Evolutionary conservation across 2,888 invertebrate genomes (phyloP).

Genomic region (Anthophora plumipes): DNA sequence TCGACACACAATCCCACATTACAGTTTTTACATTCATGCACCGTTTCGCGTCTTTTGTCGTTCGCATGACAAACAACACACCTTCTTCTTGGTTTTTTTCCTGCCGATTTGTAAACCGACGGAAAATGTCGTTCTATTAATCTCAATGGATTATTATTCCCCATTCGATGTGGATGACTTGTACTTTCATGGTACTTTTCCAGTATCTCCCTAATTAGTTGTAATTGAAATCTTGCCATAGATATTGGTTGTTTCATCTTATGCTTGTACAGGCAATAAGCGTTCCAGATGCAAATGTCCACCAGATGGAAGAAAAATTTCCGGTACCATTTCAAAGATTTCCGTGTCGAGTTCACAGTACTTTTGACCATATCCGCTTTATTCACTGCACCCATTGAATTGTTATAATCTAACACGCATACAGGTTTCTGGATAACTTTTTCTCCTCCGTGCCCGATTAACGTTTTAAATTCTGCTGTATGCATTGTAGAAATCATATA

Average conservation of each 20-base stretch:
- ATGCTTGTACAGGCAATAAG: constrained; percentile 46
- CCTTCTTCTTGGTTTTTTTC: constrained; percentile 28
- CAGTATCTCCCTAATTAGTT: background rate
- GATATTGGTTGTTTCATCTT: constrained; percentile 46
- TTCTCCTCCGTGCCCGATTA: constrained; percentile 40
- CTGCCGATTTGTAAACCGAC: constrained; percentile 10
- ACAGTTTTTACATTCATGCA: constrained; percentile 23
- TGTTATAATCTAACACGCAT: too few species aligned
- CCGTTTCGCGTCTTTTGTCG: constrained; percentile 28
- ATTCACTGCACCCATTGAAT: too few species aligned
- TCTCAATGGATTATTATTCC: constrained; percentile 18
- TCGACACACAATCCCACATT: constrained; percentile 27
- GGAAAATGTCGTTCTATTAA: constrained; percentile 21
- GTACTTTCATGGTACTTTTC: constrained; percentile 10
- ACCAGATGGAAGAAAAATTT: constrained; percentile 57
- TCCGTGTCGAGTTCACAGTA: too few species aligned
- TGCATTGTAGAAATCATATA: constrained; percentile 41
- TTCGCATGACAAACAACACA: constrained; percentile 27
- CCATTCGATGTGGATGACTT: constrained; percentile 14
- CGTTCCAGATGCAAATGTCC: constrained; percentile 58
- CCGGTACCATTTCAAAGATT: too few species aligned
- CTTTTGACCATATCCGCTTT: too few species aligned
- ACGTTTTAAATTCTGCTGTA: constrained; percentile 33
- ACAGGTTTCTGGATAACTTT: constrained; percentile 42
- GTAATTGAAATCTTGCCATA: too few species aligned